These are phyloP conservation scores for Germaria angustata DNA, from an alignment of 2,888 invertebrate species.

Conservation along the genomic window DNA sequence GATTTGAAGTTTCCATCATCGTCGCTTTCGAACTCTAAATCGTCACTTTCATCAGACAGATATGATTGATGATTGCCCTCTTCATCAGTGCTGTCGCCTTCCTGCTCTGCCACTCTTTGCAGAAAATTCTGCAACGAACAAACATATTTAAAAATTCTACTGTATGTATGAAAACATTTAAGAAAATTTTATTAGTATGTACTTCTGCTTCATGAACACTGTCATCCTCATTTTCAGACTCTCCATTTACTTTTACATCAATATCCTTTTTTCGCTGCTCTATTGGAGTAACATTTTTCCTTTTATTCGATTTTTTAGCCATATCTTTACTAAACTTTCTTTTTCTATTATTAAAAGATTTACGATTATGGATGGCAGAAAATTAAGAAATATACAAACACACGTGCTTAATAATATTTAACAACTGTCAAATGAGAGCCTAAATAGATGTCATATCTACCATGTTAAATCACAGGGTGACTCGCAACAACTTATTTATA, in stretches of 20 bases:
- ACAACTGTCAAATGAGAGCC: conserved; percentile 20
- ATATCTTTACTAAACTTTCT: conserved; percentile 20
- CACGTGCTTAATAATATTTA: conserved; percentile 52
- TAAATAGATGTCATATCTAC: conserved; percentile 27
- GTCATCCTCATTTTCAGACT: conserved; percentile 24
- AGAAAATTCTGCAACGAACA: conserved; percentile 72
- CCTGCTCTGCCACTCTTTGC: conserved; percentile 75
- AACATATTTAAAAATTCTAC: neutral
- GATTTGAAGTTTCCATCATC: conserved; percentile 81
- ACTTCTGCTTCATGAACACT: conserved; percentile 35
- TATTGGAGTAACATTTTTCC: conserved; percentile 41
- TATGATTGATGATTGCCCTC: conserved; percentile 76
- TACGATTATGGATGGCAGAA: neutral
- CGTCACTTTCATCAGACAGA: conserved; percentile 76
- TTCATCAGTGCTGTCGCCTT: conserved; percentile 81
- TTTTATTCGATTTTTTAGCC: conserved; percentile 66
- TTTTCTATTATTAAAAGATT: neutral
- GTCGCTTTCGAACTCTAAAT: conserved; percentile 81
- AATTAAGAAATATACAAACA: conserved; percentile 40
- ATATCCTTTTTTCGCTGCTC: conserved; percentile 38
- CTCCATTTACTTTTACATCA: neutral
- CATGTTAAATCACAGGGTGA: neutral
- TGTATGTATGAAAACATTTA: neutral
- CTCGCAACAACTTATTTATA: neutral
- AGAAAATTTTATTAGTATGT: conserved; percentile 10